These are phyloP conservation scores for Pagetopsis macropterus DNA, from an alignment of 2,797 vertebrate species.

Conservation along the genomic window DNA sequence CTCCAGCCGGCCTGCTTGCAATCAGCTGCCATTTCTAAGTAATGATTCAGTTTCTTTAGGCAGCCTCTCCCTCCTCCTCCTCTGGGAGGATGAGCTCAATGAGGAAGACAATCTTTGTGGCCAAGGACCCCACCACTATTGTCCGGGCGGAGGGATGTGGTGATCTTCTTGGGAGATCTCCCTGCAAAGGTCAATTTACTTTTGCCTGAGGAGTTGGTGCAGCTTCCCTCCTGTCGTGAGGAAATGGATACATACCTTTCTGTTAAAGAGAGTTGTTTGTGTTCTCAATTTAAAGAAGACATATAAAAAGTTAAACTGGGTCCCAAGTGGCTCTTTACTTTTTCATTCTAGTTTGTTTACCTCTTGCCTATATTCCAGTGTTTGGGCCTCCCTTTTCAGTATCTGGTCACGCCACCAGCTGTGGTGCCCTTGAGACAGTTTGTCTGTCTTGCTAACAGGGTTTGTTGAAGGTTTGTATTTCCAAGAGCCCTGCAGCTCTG, in stretches of 20 bases:
- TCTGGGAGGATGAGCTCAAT: conserved; percentile 22
- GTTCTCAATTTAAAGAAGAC: not conserved
- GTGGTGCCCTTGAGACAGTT: conserved; percentile 17
- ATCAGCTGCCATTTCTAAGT: conserved; percentile 18
- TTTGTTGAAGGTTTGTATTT: conserved; percentile 24
- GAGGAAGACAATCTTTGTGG: conserved; percentile 10
- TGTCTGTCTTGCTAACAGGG: not conserved
- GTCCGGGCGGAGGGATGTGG: conserved; percentile 11
- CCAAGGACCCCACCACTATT: not conserved
- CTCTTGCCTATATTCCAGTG: not conserved
- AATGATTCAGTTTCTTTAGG: not conserved
- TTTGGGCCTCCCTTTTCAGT: not conserved
- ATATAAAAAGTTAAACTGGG: not conserved
- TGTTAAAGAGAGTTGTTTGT: not conserved
- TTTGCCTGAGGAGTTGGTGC: conserved; percentile 20
- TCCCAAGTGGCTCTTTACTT: not conserved
- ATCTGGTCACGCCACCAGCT: conserved; percentile 6
- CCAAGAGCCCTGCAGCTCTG: conserved; percentile 7
- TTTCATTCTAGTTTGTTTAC: conserved; percentile 1
- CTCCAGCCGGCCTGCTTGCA: conserved; percentile 11
- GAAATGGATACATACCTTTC: not conserved
- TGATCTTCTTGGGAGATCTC: conserved; percentile 7
- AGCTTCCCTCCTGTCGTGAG: conserved; percentile 17
- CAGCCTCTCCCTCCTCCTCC: not conserved
- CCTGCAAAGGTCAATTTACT: conserved; percentile 22